A percentile compares a stretch with the other conserved stretches of the same genome.
Evolutionary conservation across 2,113 vertebrate species (phyloP).

Genomic region (Ardeotis arabs): DNA sequence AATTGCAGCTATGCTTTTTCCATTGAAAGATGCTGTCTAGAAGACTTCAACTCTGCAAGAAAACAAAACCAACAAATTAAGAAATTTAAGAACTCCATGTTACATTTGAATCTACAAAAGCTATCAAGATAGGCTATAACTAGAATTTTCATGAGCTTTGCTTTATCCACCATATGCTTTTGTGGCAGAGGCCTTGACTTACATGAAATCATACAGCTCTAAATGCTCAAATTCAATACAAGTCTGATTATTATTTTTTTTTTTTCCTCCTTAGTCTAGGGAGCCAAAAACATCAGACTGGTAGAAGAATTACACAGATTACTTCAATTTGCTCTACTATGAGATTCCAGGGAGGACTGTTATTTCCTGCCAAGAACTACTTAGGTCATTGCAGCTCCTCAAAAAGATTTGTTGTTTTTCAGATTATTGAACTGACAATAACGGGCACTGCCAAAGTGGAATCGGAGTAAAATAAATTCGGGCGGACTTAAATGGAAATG

Average conservation of each 20-base stretch:
- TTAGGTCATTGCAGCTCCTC: background rate
- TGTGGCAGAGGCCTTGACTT: background rate
- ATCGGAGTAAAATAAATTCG: background rate
- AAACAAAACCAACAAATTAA: background rate
- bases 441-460: rapidly evolving
- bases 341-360: rapidly evolving
- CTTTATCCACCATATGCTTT: background rate
- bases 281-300: background rate
- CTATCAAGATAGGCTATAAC: background rate
- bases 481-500: background rate
- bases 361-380: background rate
- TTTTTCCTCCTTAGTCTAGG: background rate
- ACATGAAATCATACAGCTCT: background rate
- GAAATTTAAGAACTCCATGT: background rate
- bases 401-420: background rate
- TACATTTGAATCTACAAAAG: background rate
- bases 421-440: background rate
- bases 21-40: background rate
- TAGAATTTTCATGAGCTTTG: background rate
- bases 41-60: constrained; percentile 54
- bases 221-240: background rate
- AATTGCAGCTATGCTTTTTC: background rate
- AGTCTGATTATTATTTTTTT: no score
- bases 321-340: background rate
- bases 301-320: background rate